These are phyloP conservation scores for Turnix velox DNA, from an alignment of 2,113 vertebrate species.

Conservation along the genomic window DNA sequence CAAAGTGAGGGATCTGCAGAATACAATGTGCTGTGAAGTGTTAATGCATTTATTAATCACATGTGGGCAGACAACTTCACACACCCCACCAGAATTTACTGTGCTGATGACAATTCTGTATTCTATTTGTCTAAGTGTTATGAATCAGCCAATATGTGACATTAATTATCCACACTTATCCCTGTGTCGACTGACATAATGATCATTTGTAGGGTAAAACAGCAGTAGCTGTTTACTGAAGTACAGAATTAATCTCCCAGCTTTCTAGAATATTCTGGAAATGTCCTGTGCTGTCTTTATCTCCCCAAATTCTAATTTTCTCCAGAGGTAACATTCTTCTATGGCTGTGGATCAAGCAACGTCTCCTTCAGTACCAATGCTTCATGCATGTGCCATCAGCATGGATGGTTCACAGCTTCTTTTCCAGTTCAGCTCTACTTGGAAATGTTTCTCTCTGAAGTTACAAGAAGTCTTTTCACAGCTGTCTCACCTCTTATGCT, in stretches of 20 bases:
- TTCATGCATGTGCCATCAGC: not conserved
- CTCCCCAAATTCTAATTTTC: not conserved
- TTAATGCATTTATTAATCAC: not conserved
- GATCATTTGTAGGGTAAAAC: not conserved
- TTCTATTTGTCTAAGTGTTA: not conserved
- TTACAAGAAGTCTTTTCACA: not conserved
- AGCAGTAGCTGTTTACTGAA: not conserved
- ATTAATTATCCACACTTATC: not conserved
- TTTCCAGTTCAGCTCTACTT: not conserved
- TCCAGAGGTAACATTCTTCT: not conserved
- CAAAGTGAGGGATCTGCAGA: not conserved
- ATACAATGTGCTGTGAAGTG: not conserved
- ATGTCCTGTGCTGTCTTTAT: not conserved
- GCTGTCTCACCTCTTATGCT: not conserved
- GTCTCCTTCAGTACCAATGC: not conserved
- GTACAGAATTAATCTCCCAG: not conserved
- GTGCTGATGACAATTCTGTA: not conserved
- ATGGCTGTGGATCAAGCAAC: not conserved
- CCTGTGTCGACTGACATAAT: not conserved
- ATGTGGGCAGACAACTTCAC: not conserved
- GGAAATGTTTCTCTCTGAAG: not conserved
- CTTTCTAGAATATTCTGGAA: not conserved
- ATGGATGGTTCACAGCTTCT: accelerated
- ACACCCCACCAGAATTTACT: not conserved
- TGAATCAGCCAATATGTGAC: not conserved